These are phyloP conservation scores for Drosophila neutralis DNA, from an alignment of 2,888 invertebrate species.

Conservation along the genomic window DNA sequence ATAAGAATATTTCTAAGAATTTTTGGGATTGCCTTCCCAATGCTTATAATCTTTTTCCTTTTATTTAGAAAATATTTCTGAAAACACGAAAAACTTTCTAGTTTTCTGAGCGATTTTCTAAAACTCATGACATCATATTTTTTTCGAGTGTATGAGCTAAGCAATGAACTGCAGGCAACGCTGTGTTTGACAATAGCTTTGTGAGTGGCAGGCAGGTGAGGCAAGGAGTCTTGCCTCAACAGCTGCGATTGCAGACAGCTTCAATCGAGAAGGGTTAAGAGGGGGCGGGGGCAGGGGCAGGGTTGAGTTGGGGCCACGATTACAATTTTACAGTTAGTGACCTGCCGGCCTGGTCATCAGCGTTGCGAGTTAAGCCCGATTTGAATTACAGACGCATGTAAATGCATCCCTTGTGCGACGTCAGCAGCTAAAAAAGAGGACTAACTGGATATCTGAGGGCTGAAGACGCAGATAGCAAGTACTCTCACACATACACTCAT, in stretches of 20 bases:
- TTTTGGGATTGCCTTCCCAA: not conserved
- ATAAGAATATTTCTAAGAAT: not conserved
- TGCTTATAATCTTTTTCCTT: not conserved
- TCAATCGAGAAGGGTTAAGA: not conserved
- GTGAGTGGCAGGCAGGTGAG: not conserved
- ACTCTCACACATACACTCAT: constrained; percentile 9
- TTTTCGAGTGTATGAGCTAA: not conserved
- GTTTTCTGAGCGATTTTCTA: not conserved
- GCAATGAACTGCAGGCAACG: constrained; percentile 15
- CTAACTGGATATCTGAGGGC: constrained; percentile 16
- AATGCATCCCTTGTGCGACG: constrained; percentile 50
- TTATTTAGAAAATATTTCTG: not conserved
- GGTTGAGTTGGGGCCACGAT: constrained; percentile 4
- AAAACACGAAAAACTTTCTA: not conserved
- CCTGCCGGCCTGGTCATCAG: constrained; percentile 20
- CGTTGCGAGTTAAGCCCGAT: constrained; percentile 30
- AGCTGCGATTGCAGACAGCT: constrained; percentile 21
- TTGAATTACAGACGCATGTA: constrained; percentile 33
- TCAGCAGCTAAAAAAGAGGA: constrained; percentile 15
- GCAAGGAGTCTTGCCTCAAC: constrained; percentile 3
- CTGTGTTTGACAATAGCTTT: constrained; percentile 43
- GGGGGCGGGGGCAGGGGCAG: not conserved
- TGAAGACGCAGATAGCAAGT: constrained; percentile 5
- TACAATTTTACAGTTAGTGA: constrained; percentile 14
- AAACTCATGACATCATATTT: not conserved